Conservation (phyloP, 2,797 vertebrate species). For the Amazonetta brasiliensis region DNA sequence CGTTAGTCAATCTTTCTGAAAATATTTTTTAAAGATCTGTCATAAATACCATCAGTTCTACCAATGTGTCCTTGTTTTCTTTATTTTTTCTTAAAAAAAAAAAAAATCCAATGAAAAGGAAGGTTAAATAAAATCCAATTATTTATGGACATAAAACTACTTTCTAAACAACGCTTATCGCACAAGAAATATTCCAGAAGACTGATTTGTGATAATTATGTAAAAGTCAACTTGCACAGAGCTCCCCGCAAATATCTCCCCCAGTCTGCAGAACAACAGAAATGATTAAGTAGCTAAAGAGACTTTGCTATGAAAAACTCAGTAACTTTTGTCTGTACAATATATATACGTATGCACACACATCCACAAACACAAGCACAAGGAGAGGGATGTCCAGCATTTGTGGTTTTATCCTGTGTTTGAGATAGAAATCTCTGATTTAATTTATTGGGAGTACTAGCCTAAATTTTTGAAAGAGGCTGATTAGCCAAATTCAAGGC, state of each 20-base stretch:
- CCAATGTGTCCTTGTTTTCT: background rate
- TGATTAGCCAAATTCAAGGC: background rate
- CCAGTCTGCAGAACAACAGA: background rate
- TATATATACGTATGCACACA: background rate
- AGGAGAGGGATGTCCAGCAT: background rate
- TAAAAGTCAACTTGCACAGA: constrained; percentile 1
- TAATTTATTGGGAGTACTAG: background rate
- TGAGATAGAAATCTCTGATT: background rate
- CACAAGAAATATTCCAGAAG: constrained; percentile 23
- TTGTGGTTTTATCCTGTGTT: background rate
- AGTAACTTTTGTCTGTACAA: background rate
- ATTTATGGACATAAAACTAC: constrained; percentile 20
- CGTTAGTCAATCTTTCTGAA: constrained; percentile 2
- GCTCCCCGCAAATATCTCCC: background rate
- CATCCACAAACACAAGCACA: background rate
- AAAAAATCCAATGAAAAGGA: background rate
- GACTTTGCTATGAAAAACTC: background rate
- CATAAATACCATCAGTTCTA: constrained; percentile 46
- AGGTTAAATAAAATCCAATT: constrained; percentile 19
- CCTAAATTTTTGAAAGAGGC: background rate
- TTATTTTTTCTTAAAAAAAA: background rate
- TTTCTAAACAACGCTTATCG: constrained; percentile 18
- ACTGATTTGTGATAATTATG: background rate
- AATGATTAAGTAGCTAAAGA: background rate
- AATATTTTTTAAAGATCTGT: background rate